Evolutionary conservation across 2,113 vertebrate genomes (phyloP).

Genomic region (Bufo bufo): DNA sequence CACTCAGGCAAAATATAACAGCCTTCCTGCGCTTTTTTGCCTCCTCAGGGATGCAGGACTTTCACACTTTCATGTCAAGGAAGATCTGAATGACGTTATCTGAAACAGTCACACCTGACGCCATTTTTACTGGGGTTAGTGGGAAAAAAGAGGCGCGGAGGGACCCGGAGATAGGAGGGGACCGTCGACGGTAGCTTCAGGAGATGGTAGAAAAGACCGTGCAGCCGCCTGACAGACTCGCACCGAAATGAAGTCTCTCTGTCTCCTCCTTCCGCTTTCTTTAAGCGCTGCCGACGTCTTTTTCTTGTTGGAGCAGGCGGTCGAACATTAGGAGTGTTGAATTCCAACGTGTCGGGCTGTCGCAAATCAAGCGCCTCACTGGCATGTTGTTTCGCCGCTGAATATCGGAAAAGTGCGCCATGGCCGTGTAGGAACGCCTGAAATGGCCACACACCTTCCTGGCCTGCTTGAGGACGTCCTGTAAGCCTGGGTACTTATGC

Average conservation of each 20-base stretch:
- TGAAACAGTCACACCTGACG: conserved; percentile 87
- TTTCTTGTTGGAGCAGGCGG: no score
- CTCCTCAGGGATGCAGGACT: conserved; percentile 79
- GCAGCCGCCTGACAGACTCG: conserved; percentile 29
- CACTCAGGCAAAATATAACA: conserved; percentile 83
- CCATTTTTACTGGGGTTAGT: conserved; percentile 23
- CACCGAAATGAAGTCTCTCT: conserved; percentile 34
- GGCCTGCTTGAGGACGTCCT: no score
- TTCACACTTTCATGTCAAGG: conserved; percentile 92
- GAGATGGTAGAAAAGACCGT: not conserved
- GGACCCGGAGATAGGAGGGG: not conserved
- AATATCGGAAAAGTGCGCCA: no score
- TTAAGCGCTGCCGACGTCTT: conserved; percentile 55
- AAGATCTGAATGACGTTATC: conserved; percentile 83
- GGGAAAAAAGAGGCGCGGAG: not conserved
- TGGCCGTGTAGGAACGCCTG: no score
- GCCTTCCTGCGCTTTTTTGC: conserved; percentile 89
- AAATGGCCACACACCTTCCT: no score
- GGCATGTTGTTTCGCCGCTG: no score
- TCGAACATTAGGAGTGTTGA: no score
- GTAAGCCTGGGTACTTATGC: no score
- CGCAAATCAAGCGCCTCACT: no score
- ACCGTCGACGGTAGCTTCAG: not conserved
- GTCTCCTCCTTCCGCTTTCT: conserved; percentile 52
- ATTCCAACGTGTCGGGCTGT: no score